These are phyloP conservation scores for Bombus consobrinus DNA, from an alignment of 1,140 invertebrate genomes.

Conservation along the genomic window DNA sequence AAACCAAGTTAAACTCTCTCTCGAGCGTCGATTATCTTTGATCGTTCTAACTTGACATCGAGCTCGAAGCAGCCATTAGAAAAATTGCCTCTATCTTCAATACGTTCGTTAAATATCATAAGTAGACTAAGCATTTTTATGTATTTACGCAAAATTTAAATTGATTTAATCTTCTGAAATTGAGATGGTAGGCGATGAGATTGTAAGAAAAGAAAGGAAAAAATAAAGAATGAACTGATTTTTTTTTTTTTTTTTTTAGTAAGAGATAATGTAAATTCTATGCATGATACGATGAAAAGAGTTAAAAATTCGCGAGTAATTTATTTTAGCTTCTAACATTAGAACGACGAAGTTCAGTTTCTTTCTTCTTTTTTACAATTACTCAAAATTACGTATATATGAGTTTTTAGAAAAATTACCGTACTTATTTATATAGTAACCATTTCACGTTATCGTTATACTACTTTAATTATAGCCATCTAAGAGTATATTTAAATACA, in stretches of 20 bases:
- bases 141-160: not conserved
- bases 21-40: not conserved
- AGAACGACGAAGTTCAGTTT: not conserved
- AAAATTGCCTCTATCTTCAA: not conserved
- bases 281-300: not conserved
- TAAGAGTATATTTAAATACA: not conserved
- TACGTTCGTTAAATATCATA: not conserved
- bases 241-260: too few relatives aligned
- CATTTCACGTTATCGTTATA: not conserved
- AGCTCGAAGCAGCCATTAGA: not conserved
- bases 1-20: conserved; percentile 7
- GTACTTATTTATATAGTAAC: too few relatives aligned
- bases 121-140: not conserved
- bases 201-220: not conserved
- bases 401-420: too few relatives aligned
- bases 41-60: not conserved
- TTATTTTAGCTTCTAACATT: not conserved
- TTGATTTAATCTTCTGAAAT: too few relatives aligned
- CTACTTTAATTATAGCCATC: not conserved
- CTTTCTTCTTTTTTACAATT: not conserved
- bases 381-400: not conserved
- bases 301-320: not conserved
- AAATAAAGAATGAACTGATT: not conserved
- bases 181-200: too few relatives aligned
- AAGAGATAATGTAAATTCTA: too few relatives aligned